phyloP scores from a whole-genome alignment of 2,113 vertebrate genomes.

The Oenanthe melanoleuca region DNA sequence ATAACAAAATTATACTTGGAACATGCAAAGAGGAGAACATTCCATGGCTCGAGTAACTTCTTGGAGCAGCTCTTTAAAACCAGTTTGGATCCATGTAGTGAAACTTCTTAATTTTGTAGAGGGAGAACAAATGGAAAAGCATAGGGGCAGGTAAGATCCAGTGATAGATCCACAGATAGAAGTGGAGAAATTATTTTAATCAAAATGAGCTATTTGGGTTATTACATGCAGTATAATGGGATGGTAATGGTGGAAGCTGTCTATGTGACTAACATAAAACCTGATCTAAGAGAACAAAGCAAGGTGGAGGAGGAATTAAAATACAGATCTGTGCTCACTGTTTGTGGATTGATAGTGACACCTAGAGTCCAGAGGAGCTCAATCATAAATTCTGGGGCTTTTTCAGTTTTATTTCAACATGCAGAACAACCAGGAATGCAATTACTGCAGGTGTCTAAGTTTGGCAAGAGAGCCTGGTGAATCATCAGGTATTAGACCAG shows the following conservation, averaged over 20 bases:
- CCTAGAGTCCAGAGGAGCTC: conserved; percentile 36
- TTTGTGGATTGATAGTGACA: conserved; percentile 56
- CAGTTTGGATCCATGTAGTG: neutral
- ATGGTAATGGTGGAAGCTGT: neutral
- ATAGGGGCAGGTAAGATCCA: neutral
- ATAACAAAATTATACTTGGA: neutral
- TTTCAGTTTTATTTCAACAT: neutral
- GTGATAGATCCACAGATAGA: neutral
- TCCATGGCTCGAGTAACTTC: neutral
- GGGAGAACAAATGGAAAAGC: neutral
- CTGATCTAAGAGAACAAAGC: conserved; percentile 46
- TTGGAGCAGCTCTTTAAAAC: neutral
- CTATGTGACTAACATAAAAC: neutral
- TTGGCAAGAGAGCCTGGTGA: neutral
- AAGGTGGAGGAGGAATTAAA: conserved; percentile 4
- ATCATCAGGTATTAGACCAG: neutral
- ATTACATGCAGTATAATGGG: neutral
- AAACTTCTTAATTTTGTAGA: neutral
- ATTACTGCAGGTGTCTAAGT: neutral
- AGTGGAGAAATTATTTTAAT: neutral
- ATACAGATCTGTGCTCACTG: neutral
- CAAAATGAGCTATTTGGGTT: neutral
- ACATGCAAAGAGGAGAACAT: neutral
- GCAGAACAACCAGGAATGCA: neutral
- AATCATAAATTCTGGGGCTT: neutral